Evolutionary conservation across 2,113 vertebrate species (phyloP).

Genomic region (Macrotus californicus): DNA sequence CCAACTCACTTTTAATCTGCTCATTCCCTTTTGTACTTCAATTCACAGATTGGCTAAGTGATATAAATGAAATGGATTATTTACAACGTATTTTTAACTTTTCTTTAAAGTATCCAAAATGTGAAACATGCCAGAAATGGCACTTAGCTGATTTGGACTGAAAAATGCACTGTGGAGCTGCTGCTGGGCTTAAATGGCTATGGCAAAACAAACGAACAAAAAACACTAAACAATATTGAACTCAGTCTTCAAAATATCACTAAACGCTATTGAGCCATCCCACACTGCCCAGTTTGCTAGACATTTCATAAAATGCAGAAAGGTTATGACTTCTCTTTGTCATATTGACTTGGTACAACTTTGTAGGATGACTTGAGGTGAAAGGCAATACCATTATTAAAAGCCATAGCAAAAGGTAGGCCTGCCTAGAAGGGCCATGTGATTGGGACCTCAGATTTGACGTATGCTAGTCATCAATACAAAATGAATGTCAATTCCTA

Average conservation of each 20-base stretch:
- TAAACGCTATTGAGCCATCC: not conserved
- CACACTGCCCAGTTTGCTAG: not conserved
- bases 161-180: not conserved
- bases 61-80: not conserved
- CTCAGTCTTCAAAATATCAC: not conserved
- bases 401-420: not conserved
- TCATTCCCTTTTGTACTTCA: not conserved
- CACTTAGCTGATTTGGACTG: not conserved
- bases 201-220: not conserved
- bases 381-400: not conserved
- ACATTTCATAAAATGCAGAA: constrained; percentile 2
- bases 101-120: not conserved
- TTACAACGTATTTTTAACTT: not conserved
- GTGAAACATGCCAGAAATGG: not conserved
- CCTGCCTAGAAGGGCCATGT: not conserved
- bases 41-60: not conserved
- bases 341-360: not conserved
- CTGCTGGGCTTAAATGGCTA: not conserved
- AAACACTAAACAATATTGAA: not conserved
- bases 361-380: not conserved
- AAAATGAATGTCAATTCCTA: constrained; percentile 8
- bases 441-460: not conserved
- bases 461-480: not conserved
- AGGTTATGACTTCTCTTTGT: not conserved
- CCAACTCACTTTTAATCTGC: not conserved